Evolutionary conservation across 2,113 vertebrate species (phyloP), one percentile per base, ranked within the genome.

Genomic region (Sander vitreus): DNA sequence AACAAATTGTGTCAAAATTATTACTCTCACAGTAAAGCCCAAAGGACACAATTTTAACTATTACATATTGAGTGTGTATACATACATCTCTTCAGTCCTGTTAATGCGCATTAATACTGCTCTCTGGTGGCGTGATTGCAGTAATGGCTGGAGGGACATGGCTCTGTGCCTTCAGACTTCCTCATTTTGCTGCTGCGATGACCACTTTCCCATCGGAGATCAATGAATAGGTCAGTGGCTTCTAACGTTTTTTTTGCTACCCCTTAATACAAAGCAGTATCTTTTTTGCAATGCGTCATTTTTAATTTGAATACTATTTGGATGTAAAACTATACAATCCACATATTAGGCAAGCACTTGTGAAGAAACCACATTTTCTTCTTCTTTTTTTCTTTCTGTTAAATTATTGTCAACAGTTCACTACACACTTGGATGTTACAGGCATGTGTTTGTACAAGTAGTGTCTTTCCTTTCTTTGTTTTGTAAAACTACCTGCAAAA

Each of bases 91-190:
- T 43, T 11, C 39, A 11, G 39, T 11, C 39, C 10, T 43, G 39
- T 43, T 55, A 21, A 45, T 6, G 43, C 51, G 64, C 10, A 27
- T 73, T 25, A 50, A 48, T 33, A 25, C 88, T 80, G 88, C 85
- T 53, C 84, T 87, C 90, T 87, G 33, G 36, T 84, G 90, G 85
- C 62, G n/a, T 27, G 57, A 16, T 23, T 63, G 27, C 36, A 80
- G 55, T 23, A 54, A 18, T 74, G 30, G 9, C 39, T 43, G 39
- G 39, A 39, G 39, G 39, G 39, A 9, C 8, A 39, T 10, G 39
- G 33, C 19, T 51, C 39, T 25, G 43, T 16, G 13, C 33, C 11
- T 23, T 73, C 69, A 79, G 19, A 54, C 36, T 9, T 27, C 76
- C n/a, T 25, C 6, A 1, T 13, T 19, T 13, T 51, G 33, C n/a